A percentile compares a stretch with the other conserved stretches of the same genome.
Conservation (phyloP, 2,888 invertebrate genomes). For the Rhodophaea formosa region DNA sequence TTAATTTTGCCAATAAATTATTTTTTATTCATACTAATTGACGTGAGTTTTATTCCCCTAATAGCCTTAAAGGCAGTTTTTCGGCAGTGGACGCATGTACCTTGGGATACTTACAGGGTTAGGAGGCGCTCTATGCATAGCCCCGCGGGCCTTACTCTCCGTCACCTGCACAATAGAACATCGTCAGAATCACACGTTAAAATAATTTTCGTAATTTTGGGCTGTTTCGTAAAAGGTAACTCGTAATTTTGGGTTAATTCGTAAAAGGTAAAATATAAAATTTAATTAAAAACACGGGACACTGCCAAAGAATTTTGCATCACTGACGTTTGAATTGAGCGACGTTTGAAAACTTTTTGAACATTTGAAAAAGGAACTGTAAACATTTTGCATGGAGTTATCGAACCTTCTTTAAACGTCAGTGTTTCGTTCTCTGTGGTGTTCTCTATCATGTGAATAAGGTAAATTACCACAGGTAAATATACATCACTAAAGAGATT, state of each 20-base stretch:
- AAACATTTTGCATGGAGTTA: background rate
- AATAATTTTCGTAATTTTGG: background rate
- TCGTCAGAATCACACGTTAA: conserved; percentile 17
- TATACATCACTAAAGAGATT: no score
- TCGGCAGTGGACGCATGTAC: background rate
- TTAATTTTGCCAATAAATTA: no score
- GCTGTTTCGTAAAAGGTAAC: no score
- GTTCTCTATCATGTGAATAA: no score
- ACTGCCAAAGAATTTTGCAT: background rate
- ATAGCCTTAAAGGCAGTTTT: no score
- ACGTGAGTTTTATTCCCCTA: no score
- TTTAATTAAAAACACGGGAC: background rate
- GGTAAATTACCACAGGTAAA: no score
- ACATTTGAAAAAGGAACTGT: conserved; percentile 2
- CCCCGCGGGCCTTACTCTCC: conserved; percentile 48
- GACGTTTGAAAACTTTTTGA: background rate
- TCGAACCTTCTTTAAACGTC: background rate
- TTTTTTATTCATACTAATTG: no score
- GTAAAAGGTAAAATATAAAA: no score
- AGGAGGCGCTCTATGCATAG: conserved; percentile 45
- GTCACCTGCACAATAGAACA: conserved; percentile 37
- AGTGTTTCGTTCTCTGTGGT: no score
- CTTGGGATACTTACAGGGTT: conserved; percentile 44
- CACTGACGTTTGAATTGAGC: background rate
- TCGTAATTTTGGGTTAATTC: no score